Conservation (phyloP, 2,113 vertebrate species). For the Archilochus colubris region DNA sequence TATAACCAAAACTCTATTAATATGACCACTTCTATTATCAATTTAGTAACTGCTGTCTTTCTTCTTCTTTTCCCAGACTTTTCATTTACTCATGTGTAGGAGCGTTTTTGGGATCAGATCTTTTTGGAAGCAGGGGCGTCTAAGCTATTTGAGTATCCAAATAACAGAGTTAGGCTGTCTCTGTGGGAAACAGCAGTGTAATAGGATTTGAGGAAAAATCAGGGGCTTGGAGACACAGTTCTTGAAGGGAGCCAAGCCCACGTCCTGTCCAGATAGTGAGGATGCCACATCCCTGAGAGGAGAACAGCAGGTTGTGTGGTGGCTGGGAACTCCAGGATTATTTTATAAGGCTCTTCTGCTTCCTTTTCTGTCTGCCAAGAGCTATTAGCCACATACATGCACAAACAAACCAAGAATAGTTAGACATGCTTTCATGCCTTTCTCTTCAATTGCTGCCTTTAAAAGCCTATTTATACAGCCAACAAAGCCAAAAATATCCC, state of each 20-base stretch:
- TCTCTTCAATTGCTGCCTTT: background rate
- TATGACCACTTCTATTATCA: background rate
- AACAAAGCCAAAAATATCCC: background rate
- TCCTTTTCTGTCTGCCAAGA: conserved; percentile 40
- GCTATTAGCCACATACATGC: conserved; percentile 11
- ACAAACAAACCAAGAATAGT: conserved; percentile 34
- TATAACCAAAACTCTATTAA: background rate
- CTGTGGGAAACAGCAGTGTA: background rate
- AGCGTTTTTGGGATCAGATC: background rate
- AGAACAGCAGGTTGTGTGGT: background rate
- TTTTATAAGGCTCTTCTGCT: background rate
- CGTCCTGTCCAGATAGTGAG: background rate
- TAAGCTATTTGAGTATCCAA: background rate
- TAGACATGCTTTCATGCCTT: background rate
- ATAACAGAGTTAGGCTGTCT: background rate
- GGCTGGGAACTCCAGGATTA: background rate
- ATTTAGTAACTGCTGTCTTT: background rate
- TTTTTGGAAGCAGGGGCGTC: background rate
- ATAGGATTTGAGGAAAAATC: background rate
- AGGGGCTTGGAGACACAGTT: background rate
- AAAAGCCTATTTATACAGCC: background rate
- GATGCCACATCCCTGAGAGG: background rate
- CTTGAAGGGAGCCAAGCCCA: background rate
- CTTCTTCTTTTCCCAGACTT: background rate
- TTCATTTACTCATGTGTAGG: background rate